These are phyloP conservation scores for Aspidapion aeneum DNA, from an alignment of 2,888 invertebrate species.

Conservation along the genomic window DNA sequence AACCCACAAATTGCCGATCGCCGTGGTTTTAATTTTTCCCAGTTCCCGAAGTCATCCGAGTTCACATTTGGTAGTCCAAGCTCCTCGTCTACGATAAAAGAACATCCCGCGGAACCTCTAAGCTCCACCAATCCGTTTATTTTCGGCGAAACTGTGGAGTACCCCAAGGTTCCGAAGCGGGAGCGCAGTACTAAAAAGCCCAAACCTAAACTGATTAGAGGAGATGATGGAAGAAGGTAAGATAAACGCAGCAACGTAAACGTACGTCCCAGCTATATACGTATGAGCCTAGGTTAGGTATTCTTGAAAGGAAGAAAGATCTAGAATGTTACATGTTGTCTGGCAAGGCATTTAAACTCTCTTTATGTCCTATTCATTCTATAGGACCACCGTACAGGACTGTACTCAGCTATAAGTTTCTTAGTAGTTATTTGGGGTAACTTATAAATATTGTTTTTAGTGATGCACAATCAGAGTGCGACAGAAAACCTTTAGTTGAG, in stretches of 20 bases:
- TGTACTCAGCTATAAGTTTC: no score
- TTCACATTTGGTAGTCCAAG: slow-evolving; percentile 27
- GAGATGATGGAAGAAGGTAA: slow-evolving; percentile 36
- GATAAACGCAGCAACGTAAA: slow-evolving; percentile 4
- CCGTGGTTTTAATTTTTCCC: slow-evolving; percentile 58
- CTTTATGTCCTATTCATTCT: no score
- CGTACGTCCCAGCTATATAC: no score
- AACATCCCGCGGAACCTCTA: slow-evolving; percentile 25
- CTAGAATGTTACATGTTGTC: no score
- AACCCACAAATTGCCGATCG: slow-evolving; percentile 20
- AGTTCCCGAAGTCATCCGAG: slow-evolving; percentile 29
- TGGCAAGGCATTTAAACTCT: no score
- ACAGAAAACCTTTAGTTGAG: slow-evolving; percentile 48
- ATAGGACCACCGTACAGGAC: no score
- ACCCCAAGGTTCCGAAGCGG: slow-evolving; percentile 43
- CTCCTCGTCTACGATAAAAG: slow-evolving; percentile 21
- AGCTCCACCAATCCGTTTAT: slow-evolving; percentile 46
- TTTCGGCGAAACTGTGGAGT: slow-evolving; percentile 43
- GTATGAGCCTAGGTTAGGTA: no score
- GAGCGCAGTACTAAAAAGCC: slow-evolving; percentile 33
- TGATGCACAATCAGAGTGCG: slow-evolving; percentile 44
- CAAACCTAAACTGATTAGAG: slow-evolving; percentile 19
- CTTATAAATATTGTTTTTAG: slow-evolving; percentile 15
- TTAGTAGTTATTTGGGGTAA: no score
- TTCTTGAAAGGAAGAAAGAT: no score